Conservation (phyloP, 2,888 invertebrate genomes). For the Conistra vaccinii region DNA sequence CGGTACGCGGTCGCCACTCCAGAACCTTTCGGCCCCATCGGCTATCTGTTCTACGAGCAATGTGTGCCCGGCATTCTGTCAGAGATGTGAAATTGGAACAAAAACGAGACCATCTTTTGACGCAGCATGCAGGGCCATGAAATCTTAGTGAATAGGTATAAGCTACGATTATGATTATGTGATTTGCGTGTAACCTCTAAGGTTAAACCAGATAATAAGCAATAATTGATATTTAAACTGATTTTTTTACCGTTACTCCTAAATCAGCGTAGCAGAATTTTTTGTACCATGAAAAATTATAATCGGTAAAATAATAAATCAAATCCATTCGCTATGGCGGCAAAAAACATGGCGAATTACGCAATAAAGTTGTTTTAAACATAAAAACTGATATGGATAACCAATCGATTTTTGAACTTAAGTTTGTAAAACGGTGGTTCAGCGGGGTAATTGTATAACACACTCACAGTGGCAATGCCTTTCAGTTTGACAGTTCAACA, state of each 20-base stretch:
- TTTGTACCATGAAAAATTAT: constrained; percentile 16
- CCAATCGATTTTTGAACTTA: not conserved
- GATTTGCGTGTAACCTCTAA: not conserved
- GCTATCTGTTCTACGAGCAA: no score
- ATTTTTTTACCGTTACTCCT: not conserved
- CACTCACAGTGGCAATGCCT: not conserved
- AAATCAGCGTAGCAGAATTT: constrained; percentile 5
- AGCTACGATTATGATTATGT: not conserved
- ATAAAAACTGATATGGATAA: not conserved
- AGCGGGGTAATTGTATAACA: not conserved
- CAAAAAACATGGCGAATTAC: constrained; percentile 9
- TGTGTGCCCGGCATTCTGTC: no score
- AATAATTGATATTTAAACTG: constrained; percentile 5
- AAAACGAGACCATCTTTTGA: no score
- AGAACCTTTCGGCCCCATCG: no score
- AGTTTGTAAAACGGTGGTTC: not conserved
- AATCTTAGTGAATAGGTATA: not conserved
- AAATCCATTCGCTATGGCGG: constrained; percentile 23
- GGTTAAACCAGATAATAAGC: not conserved
- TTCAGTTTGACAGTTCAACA: not conserved
- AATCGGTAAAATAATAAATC: constrained; percentile 48
- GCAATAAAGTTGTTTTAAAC: constrained; percentile 3
- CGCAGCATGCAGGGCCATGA: no score
- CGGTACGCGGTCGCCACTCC: no score
- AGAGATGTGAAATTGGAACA: no score